Conservation (phyloP, 2,113 vertebrate species). For the Jacana jacana region DNA sequence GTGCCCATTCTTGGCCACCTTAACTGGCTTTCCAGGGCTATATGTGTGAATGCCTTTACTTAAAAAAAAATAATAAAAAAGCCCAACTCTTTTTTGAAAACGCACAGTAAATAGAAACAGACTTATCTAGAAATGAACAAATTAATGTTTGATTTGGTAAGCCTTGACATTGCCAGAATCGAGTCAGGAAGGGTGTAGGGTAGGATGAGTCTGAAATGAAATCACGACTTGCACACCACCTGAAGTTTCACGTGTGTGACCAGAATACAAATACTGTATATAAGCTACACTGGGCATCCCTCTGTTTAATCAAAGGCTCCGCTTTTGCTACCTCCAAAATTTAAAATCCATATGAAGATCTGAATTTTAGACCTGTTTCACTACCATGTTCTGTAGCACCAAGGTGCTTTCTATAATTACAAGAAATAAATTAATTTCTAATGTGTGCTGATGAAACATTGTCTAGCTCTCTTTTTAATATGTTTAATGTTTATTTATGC, state of each 20-base stretch:
- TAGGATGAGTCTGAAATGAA: neutral
- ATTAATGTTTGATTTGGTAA: neutral
- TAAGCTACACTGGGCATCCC: neutral
- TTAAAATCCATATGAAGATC: neutral
- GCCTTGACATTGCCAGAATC: neutral
- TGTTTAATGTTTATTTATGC: neutral
- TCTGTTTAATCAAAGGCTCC: neutral
- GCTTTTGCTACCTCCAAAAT: neutral
- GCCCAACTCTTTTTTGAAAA: neutral
- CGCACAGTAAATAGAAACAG: neutral
- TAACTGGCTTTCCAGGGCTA: neutral
- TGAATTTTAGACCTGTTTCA: neutral
- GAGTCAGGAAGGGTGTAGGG: neutral
- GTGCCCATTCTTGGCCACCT: neutral
- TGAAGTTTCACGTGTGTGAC: neutral
- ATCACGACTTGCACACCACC: neutral
- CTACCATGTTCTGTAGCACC: neutral
- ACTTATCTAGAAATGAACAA: neutral
- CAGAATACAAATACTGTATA: neutral
- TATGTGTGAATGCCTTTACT: neutral
- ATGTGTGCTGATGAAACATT: neutral
- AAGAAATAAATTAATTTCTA: slow-evolving; percentile 4
- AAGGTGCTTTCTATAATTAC: neutral
- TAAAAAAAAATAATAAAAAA: neutral
- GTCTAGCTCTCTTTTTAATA: neutral